A percentile compares a stretch with the other conserved stretches of the same genome.
Conservation (phyloP, 1,140 invertebrate species). For the Lepidurus packardi region DNA sequence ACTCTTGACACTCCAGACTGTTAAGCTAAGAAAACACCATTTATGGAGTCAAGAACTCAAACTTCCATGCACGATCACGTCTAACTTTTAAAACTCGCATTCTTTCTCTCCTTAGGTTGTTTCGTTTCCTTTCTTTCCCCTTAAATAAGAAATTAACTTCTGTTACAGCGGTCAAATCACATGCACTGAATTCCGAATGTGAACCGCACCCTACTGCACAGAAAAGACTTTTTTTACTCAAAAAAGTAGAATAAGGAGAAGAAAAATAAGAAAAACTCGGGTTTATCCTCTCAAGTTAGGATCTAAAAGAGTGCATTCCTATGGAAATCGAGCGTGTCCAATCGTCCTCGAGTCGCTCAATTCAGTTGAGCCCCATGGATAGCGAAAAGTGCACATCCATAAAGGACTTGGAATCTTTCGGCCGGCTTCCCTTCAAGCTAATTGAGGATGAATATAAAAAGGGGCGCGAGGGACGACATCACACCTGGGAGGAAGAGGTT, state of each 20-base stretch:
- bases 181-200: background rate
- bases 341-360: slow-evolving; percentile 14
- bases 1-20: background rate
- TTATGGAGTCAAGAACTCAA: slow-evolving; percentile 1
- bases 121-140: background rate
- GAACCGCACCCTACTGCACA: background rate
- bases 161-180: background rate
- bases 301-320: background rate
- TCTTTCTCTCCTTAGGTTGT: background rate
- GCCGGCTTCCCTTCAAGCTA: slow-evolving; percentile 2
- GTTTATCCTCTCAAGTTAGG: background rate
- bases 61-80: slow-evolving; percentile 5
- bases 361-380: background rate
- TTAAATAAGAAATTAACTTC: background rate
- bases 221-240: background rate
- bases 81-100: background rate
- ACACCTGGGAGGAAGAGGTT: slow-evolving; percentile 4
- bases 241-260: background rate
- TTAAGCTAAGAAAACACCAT: slow-evolving; percentile 10
- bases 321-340: slow-evolving; percentile 2
- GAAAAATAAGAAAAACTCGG: background rate
- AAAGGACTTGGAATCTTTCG: background rate
- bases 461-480: slow-evolving; percentile 11
- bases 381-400: background rate
- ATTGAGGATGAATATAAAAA: slow-evolving; percentile 22